Base-by-base conservation (phyloP, 2,888 invertebrate species). In the Gnatocerus cornutus region DNA sequence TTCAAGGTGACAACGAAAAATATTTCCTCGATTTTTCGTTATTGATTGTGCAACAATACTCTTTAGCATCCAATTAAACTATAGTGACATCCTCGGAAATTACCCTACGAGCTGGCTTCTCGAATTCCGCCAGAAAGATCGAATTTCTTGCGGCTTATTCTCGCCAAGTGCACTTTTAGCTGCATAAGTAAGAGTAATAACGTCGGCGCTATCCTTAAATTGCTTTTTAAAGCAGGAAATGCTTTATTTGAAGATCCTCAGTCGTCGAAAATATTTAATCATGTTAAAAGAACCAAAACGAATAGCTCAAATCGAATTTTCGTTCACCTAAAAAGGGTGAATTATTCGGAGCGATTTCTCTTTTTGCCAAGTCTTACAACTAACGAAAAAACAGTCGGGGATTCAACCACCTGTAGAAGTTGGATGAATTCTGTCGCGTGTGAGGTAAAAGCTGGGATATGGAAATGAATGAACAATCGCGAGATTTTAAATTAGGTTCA, bases 101-200 rank as follows among this genome's bases (percentile, higher is more conserved):
- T 45, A 21, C 21, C 14, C 46, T 8, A 14, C 1, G 9, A 46
- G 9, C 14, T 41, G 14, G 14, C 16, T 4, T 14, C n/a, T 50
- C 21, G n/a, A 50, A 50, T 50, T 50, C 10, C 48, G 29, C n/a
- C n/a, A 50, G 13, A 10, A 41, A 13, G 48, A 50, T 50, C 48
- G 48, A 50, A 50, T 50, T 27, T 29, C 48, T 27, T 50, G 48
- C 48, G 16, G 46, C 46, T 46, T 46, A 46, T 46, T 46, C 46
- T 16, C 27, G 48, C 7, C 29, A 55, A 64, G 64, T 64, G 64
- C 64, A 64, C 64, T 64, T 64, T 50, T 64, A 41, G 52, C 53
- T 45, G 64, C 64, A 55, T 64, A 64, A 64, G 64, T 64, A 64
- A 53, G 64, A 45, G 64, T 53, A 64, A 64, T 64, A 53, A 30